Conservation (phyloP, 2,797 vertebrate genomes). For the Chaetophractus vellerosus region DNA sequence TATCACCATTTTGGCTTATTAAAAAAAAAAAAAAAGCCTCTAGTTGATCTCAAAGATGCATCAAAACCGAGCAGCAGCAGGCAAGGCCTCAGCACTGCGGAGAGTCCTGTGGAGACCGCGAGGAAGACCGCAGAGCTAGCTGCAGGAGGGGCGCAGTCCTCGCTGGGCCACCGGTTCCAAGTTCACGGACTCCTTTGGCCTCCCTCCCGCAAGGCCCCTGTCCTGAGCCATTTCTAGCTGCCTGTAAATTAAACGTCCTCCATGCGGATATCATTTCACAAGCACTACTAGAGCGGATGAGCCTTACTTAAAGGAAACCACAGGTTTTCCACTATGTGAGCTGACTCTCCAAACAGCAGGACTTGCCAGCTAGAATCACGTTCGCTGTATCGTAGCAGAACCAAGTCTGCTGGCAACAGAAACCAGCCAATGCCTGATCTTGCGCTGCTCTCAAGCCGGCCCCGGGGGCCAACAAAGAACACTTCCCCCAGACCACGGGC, state of each 20-base stretch:
- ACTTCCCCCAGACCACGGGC: fast-evolving
- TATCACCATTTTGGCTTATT: constrained; percentile 37
- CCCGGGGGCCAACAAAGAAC: background rate
- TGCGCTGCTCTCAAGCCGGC: background rate
- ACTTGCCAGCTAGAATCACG: background rate
- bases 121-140: background rate
- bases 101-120: background rate
- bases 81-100: background rate
- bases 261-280: background rate
- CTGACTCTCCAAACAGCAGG: constrained; percentile 18
- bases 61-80: background rate
- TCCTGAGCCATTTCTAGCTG: no score
- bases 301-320: constrained; percentile 44
- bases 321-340: background rate
- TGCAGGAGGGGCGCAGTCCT: background rate
- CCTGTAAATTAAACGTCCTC: background rate
- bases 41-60: background rate
- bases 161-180: background rate
- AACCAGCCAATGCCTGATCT: background rate
- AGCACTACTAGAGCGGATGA: constrained; percentile 5
- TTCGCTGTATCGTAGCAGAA: background rate
- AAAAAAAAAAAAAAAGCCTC: background rate
- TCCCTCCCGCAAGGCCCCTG: background rate
- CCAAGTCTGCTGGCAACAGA: background rate
- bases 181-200: background rate